A percentile compares a stretch with the other conserved stretches of the same genome.
Conservation (phyloP, 1,140 invertebrate genomes). For the Ostrea edulis region DNA sequence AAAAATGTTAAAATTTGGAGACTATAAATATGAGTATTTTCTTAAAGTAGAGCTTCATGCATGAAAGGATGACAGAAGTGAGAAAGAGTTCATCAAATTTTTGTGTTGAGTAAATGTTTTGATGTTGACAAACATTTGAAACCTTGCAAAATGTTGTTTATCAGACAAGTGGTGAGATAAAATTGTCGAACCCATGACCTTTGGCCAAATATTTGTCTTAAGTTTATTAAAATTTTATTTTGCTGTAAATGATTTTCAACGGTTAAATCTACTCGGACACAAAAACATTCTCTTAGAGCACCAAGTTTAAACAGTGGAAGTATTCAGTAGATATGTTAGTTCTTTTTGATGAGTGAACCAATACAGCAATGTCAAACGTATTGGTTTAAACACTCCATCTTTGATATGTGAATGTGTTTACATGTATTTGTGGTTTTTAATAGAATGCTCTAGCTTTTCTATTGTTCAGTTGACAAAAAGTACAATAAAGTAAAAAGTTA, state of each 20-base stretch:
- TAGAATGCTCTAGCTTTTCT: background rate
- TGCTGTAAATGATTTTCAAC: background rate
- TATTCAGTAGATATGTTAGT: background rate
- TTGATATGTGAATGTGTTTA: background rate
- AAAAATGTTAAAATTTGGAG: background rate
- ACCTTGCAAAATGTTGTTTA: constrained; percentile 39
- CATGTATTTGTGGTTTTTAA: background rate
- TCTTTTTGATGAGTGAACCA: background rate
- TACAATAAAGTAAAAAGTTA: background rate
- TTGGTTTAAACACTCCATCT: no score
- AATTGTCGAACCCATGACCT: background rate
- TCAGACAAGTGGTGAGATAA: constrained; percentile 7
- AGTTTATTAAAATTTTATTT: background rate
- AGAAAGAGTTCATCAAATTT: constrained; percentile 9
- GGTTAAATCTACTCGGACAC: background rate
- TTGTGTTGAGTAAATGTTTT: constrained; percentile 21
- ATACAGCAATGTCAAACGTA: no score
- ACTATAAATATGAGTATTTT: background rate
- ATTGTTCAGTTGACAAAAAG: background rate
- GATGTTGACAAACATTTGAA: constrained; percentile 34
- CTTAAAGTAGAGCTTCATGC: constrained; percentile 5
- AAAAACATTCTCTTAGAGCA: background rate
- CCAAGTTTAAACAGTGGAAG: background rate
- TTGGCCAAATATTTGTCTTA: background rate
- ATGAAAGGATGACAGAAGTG: background rate